Percentiles rank a stretch among this genome's conserved stretches.
Conservation (phyloP, 2,797 vertebrate species). For the Channa striata region DNA sequence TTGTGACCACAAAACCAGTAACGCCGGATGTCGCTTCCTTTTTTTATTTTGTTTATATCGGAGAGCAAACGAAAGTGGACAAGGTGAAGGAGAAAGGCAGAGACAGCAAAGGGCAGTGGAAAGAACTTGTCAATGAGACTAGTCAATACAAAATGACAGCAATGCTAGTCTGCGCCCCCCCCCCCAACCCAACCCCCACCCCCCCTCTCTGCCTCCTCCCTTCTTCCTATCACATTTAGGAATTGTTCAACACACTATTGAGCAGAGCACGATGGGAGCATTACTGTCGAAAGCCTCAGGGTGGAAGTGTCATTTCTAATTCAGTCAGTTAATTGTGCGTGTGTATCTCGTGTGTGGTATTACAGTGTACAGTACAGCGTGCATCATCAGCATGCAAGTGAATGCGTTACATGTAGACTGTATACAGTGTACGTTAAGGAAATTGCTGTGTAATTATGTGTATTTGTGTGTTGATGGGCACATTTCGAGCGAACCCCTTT, state of each 20-base stretch:
- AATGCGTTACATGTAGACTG: slow-evolving; percentile 5
- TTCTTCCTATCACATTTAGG: slow-evolving; percentile 46
- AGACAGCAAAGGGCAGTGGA: slow-evolving; percentile 26
- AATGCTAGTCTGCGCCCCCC: not conserved
- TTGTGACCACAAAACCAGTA: slow-evolving; percentile 25
- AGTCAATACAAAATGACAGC: slow-evolving; percentile 47
- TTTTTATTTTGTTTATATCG: slow-evolving; percentile 33
- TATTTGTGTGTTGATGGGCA: slow-evolving; percentile 13
- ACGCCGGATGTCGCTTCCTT: slow-evolving; percentile 20
- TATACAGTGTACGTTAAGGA: not conserved
- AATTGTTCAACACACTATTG: slow-evolving; percentile 50
- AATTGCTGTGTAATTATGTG: not conserved
- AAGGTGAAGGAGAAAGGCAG: slow-evolving; percentile 14
- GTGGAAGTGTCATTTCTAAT: slow-evolving; percentile 37
- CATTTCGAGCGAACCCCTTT: slow-evolving; percentile 4
- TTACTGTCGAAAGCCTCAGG: slow-evolving; percentile 55
- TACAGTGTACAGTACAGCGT: not conserved
- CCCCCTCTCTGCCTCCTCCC: slow-evolving; percentile 6
- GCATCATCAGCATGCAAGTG: slow-evolving; percentile 14
- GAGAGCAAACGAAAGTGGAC: slow-evolving; percentile 22
- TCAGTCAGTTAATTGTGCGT: slow-evolving; percentile 42
- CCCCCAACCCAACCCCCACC: not conserved
- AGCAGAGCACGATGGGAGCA: slow-evolving; percentile 48
- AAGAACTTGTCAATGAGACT: slow-evolving; percentile 31
- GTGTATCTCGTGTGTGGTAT: slow-evolving; percentile 5